Conservation (phyloP, 2,797 vertebrate species). For the Silurus lanzhouensis region DNA sequence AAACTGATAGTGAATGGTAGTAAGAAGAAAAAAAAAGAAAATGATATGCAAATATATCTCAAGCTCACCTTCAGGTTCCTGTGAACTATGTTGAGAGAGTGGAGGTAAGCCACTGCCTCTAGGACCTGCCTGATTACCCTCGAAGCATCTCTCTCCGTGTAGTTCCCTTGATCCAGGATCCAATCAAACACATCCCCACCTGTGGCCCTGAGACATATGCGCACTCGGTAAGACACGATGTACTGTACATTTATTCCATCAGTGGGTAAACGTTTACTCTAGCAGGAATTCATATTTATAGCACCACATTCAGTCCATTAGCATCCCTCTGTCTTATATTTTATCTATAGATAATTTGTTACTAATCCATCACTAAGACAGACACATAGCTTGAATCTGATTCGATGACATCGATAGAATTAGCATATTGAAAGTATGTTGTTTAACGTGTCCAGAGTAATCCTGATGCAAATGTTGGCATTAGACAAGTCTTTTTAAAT, state of each 20-base stretch:
- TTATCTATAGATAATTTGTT: not conserved
- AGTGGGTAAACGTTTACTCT: not conserved
- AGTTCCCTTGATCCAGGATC: slow-evolving; percentile 87
- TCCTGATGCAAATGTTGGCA: not conserved
- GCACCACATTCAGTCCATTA: not conserved
- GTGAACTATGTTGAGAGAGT: slow-evolving; percentile 85
- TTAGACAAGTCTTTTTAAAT: not conserved
- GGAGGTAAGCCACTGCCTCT: slow-evolving; percentile 84
- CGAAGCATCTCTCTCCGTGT: slow-evolving; percentile 85
- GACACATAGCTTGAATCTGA: not conserved
- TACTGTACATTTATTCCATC: not conserved
- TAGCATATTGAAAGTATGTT: not conserved
- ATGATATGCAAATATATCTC: not conserved
- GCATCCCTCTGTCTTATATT: not conserved
- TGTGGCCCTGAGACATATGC: slow-evolving; percentile 73
- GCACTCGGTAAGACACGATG: slow-evolving; percentile 29
- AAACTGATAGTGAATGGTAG: not conserved
- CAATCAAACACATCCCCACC: slow-evolving; percentile 88
- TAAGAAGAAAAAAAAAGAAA: not conserved
- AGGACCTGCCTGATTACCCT: slow-evolving; percentile 85
- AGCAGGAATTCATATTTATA: not conserved
- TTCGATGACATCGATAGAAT: not conserved
- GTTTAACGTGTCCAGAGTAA: slow-evolving; percentile 14
- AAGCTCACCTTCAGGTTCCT: slow-evolving; percentile 82
- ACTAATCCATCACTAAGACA: not conserved